Conservation (phyloP, 2,888 invertebrate species). For the Sycophila texana region DNA sequence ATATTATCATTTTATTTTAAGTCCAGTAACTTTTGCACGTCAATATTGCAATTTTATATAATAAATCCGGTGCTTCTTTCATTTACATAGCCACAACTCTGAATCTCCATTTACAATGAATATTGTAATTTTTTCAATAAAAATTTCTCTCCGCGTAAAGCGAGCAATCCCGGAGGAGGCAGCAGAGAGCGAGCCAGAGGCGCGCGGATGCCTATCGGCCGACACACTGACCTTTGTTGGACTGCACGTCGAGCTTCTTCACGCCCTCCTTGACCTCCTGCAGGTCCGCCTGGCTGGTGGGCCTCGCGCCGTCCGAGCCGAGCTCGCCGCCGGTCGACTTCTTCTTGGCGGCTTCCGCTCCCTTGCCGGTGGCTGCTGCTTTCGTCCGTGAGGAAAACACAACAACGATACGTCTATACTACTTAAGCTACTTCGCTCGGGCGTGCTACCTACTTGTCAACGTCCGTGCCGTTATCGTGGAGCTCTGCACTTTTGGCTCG, state of each 20-base stretch:
- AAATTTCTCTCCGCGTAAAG: too few species aligned
- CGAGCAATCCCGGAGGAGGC: not conserved
- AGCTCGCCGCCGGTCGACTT: slow-evolving; percentile 81
- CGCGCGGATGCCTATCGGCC: not conserved
- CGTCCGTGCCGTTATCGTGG: not conserved
- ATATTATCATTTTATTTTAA: too few species aligned
- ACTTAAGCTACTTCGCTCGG: too few species aligned
- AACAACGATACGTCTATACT: too few species aligned
- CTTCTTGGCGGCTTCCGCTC: slow-evolving; percentile 53
- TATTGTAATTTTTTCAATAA: too few species aligned
- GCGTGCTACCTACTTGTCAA: not conserved
- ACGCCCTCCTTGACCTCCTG: slow-evolving; percentile 86
- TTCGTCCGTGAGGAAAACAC: too few species aligned
- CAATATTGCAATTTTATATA: too few species aligned
- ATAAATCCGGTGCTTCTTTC: too few species aligned
- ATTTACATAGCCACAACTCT: too few species aligned
- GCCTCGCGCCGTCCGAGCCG: slow-evolving; percentile 86
- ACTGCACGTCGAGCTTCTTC: slow-evolving; percentile 83
- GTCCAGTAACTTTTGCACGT: too few species aligned
- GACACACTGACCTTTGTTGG: slow-evolving; percentile 77
- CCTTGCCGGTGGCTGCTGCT: slow-evolving; percentile 8
- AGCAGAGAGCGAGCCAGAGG: not conserved
- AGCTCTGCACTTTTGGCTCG: slow-evolving; percentile 1
- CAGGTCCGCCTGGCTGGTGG: slow-evolving; percentile 81
- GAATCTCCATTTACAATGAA: too few species aligned